A percentile compares a stretch with the other conserved stretches of the same genome.
Evolutionary conservation across 1,140 invertebrate species (phyloP).

Genomic region (Drosophila novamexicana): DNA sequence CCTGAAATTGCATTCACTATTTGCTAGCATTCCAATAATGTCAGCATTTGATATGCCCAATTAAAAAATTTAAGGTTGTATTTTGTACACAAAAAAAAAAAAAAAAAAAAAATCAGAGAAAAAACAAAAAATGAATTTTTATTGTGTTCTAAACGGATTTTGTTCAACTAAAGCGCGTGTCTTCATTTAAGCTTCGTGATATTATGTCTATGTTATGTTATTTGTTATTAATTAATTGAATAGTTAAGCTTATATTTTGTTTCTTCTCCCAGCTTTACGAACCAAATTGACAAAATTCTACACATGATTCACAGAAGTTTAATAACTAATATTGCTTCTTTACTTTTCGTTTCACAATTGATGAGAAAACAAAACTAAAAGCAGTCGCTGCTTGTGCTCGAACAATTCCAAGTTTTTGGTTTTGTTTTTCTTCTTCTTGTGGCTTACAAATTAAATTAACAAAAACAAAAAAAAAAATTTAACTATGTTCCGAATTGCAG

Average conservation of each 20-base stretch:
- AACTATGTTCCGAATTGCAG: not conserved
- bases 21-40: slow-evolving; percentile 35
- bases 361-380: slow-evolving; percentile 1
- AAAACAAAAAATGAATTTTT: slow-evolving; percentile 27
- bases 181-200: slow-evolving; percentile 48
- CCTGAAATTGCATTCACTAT: slow-evolving; percentile 57
- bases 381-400: slow-evolving; percentile 45
- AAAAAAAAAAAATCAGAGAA: slow-evolving; percentile 29
- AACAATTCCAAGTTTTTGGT: slow-evolving; percentile 42
- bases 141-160: slow-evolving; percentile 36
- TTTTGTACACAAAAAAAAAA: slow-evolving; percentile 29
- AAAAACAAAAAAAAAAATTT: slow-evolving; percentile 12
- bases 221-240: slow-evolving; percentile 57
- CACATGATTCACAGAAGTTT: slow-evolving; percentile 42
- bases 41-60: slow-evolving; percentile 44
- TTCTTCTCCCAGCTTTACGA: slow-evolving; percentile 15
- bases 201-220: slow-evolving; percentile 41
- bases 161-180: slow-evolving; percentile 51
- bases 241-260: slow-evolving; percentile 36
- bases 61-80: slow-evolving; percentile 31
- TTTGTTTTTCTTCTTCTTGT: not conserved
- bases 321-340: slow-evolving; percentile 74
- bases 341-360: slow-evolving; percentile 34
- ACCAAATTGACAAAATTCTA: slow-evolving; percentile 72
- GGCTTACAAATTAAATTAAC: slow-evolving; percentile 30